Evolutionary conservation across 2,888 invertebrate genomes (phyloP).

Genomic region (Euclidia mi): DNA sequence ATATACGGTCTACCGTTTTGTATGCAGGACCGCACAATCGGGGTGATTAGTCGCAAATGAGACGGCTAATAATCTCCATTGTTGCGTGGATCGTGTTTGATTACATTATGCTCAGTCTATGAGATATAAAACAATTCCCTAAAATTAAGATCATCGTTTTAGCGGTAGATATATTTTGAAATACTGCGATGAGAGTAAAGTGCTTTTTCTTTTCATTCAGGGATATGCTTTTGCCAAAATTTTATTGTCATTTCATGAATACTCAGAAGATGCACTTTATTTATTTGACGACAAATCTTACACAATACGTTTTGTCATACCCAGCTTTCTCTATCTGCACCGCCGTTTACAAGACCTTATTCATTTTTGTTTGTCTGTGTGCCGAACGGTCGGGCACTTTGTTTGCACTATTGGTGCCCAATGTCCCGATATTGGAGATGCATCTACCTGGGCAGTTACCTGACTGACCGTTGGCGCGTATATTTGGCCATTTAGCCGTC

Average conservation of each 20-base stretch:
- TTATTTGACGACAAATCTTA: conserved; percentile 18
- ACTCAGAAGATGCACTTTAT: conserved; percentile 1
- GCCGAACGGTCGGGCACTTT: conserved; percentile 21
- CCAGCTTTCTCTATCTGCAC: conserved; percentile 30
- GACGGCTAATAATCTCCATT: too few relatives aligned
- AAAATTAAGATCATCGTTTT: too few relatives aligned
- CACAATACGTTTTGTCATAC: conserved; percentile 31
- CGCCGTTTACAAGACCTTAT: conserved; percentile 28
- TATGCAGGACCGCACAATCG: too few relatives aligned
- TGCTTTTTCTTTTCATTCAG: too few relatives aligned
- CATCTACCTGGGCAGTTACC: conserved; percentile 65
- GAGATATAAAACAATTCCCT: too few relatives aligned
- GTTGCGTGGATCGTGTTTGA: too few relatives aligned
- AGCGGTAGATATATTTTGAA: too few relatives aligned
- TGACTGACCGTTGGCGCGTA: conserved; percentile 40
- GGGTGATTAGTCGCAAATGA: too few relatives aligned
- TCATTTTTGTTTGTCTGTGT: conserved; percentile 46
- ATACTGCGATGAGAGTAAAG: too few relatives aligned
- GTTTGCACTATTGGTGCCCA: conserved; percentile 40
- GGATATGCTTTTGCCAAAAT: too few relatives aligned
- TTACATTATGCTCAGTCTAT: too few relatives aligned
- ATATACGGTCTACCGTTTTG: too few relatives aligned
- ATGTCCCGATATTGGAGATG: conserved; percentile 38
- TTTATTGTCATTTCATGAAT: background rate
- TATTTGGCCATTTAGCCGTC: conserved; percentile 30